These are phyloP conservation scores for Oophaga pumilio DNA, from an alignment of 2,113 vertebrate species.

Conservation along the genomic window DNA sequence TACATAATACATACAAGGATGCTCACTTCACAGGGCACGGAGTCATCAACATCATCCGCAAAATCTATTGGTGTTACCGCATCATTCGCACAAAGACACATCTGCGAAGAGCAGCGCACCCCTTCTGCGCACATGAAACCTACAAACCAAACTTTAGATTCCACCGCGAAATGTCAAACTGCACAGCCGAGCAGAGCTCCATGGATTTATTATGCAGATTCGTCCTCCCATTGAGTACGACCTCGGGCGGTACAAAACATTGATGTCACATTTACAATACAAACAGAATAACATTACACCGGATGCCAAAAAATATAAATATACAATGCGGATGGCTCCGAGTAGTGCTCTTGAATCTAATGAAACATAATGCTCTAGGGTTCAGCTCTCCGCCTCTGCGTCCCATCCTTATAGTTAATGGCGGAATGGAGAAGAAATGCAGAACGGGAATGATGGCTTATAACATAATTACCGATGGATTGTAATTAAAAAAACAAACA, in stretches of 20 bases:
- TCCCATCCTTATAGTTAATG: not conserved
- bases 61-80: not conserved
- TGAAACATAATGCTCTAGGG: constrained; percentile 39
- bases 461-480: not conserved
- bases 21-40: not conserved
- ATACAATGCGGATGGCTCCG: constrained; percentile 11
- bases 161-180: not conserved
- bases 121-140: not conserved
- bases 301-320: constrained; percentile 29
- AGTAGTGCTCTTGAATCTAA: constrained; percentile 19
- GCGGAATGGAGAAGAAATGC: not conserved
- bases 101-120: not conserved
- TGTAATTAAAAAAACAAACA: not conserved
- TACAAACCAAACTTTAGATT: constrained; percentile 3
- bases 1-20: no score
- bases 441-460: not conserved
- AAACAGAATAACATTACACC: constrained; percentile 34
- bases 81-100: not conserved
- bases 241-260: constrained; percentile 30
- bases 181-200: not conserved
- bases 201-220: constrained; percentile 42
- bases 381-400: not conserved
- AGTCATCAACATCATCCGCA: not conserved
- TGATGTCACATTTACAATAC: constrained; percentile 30
- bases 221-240: constrained; percentile 21